A percentile compares a stretch with the other conserved stretches of the same genome.
Evolutionary conservation across 2,888 invertebrate species (phyloP).

Genomic region (Luperina nickerlii): DNA sequence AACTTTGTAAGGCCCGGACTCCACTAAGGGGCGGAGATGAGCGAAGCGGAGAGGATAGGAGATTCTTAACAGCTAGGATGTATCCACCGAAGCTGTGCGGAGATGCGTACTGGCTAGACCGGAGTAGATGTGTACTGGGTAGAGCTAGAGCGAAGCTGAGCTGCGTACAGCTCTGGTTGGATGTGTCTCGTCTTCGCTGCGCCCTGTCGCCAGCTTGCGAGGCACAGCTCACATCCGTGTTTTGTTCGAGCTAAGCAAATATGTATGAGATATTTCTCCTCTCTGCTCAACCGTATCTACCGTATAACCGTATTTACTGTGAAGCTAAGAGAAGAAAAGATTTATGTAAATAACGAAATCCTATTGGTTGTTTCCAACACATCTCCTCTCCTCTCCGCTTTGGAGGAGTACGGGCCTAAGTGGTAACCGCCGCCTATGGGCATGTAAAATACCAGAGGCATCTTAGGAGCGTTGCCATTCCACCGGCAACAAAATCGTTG

Average conservation of each 20-base stretch:
- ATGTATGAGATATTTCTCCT: neutral
- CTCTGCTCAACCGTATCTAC: neutral
- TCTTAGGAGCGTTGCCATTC: neutral
- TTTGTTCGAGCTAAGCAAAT: neutral
- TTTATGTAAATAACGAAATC: neutral
- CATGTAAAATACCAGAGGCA: neutral
- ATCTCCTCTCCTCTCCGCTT: neutral
- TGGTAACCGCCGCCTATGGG: neutral
- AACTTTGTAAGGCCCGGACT: neutral
- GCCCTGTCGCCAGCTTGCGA: neutral
- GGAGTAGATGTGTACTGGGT: neutral
- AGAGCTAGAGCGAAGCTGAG: neutral
- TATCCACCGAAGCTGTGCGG: neutral
- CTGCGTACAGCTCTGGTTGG: neutral
- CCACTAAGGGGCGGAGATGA: neutral
- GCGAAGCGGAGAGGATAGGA: neutral
- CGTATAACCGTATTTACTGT: too few relatives aligned
- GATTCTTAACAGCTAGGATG: neutral
- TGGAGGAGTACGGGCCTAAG: neutral
- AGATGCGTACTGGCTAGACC: neutral
- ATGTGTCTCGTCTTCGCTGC: neutral
- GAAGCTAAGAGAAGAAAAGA: neutral
- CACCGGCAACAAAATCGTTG: neutral
- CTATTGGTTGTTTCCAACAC: neutral
- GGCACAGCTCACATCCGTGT: neutral